These are phyloP conservation scores for Sebastes itinus DNA, from an alignment of 2,797 vertebrate genomes.

Conservation along the genomic window DNA sequence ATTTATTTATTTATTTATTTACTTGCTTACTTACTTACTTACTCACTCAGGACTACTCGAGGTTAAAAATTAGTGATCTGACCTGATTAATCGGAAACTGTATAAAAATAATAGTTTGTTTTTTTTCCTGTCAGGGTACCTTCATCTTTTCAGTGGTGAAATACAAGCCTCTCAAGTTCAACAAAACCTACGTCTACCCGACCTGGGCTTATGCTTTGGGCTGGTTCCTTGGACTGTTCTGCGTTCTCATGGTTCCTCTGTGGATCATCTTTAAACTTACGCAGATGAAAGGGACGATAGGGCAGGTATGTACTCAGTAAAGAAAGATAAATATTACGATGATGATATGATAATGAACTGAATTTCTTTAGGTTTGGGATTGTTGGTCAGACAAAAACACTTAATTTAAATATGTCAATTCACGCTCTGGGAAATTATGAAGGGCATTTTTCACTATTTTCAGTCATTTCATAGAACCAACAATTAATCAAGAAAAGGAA, in stretches of 20 bases:
- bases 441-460: too few relatives aligned
- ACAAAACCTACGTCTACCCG: conserved; percentile 78
- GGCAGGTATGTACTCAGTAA: conserved; percentile 56
- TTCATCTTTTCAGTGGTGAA: conserved; percentile 72
- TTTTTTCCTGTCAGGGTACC: conserved; percentile 60
- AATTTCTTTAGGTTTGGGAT: not conserved
- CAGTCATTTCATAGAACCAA: too few relatives aligned
- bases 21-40: too few relatives aligned
- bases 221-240: conserved; percentile 76
- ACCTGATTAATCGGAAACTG: not conserved
- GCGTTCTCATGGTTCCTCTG: conserved; percentile 74
- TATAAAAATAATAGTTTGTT: not conserved
- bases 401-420: not conserved
- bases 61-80: not conserved
- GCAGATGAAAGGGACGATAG: conserved; percentile 64
- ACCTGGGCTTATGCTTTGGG: conserved; percentile 75
- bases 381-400: not conserved
- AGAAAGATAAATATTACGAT: not conserved
- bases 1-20: too few relatives aligned
- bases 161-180: conserved; percentile 78
- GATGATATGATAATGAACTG: not conserved
- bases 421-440: not conserved
- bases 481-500: too few relatives aligned
- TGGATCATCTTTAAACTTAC: conserved; percentile 72
- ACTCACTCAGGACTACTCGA: too few relatives aligned